phyloP scores from a whole-genome alignment of 2,888 invertebrate genomes.

The Monoplex corrugatus region DNA sequence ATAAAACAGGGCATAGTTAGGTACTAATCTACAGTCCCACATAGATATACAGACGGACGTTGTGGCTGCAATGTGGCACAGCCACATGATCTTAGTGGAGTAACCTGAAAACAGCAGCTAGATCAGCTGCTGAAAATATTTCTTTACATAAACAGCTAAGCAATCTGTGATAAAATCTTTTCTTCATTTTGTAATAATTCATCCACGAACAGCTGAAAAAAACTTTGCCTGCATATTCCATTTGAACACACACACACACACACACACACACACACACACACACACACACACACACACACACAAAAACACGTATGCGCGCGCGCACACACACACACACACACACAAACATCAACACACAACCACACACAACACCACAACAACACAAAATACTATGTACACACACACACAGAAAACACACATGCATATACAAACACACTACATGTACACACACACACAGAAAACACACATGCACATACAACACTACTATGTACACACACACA shows the following conservation, averaged over 20 bases:
- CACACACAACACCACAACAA: background rate
- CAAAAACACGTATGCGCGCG: background rate
- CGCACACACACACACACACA: background rate
- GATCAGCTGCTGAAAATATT: too few relatives aligned
- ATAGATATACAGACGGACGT: too few relatives aligned
- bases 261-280: background rate
- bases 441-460: background rate
- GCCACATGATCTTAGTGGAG: too few relatives aligned
- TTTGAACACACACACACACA: background rate
- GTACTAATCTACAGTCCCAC: too few relatives aligned
- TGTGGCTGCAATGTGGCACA: too few relatives aligned
- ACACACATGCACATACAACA: background rate
- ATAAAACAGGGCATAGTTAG: too few relatives aligned
- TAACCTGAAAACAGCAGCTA: too few relatives aligned
- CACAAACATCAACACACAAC: background rate
- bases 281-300: background rate
- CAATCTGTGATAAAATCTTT: too few relatives aligned
- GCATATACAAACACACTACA: background rate
- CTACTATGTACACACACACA: background rate
- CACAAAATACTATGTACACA: background rate
- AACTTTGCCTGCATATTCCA: background rate
- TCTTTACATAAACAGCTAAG: too few relatives aligned
- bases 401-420: background rate
- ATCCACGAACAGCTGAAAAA: too few relatives aligned
- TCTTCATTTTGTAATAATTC: too few relatives aligned